Base-by-base conservation (phyloP, 2,113 vertebrate species). In the Nycticebus coucang region DNA sequence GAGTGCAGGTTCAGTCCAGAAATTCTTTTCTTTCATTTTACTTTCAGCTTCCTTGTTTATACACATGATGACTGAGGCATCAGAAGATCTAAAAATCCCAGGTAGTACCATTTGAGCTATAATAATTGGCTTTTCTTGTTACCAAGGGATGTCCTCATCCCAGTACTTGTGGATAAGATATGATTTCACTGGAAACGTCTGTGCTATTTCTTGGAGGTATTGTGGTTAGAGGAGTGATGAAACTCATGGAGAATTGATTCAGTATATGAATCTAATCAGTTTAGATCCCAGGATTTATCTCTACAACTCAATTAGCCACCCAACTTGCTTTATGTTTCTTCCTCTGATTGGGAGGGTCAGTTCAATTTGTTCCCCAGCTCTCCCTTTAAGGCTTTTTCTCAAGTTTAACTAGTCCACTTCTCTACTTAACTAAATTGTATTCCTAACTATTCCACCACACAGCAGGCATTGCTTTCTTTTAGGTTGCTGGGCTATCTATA, bases 61-160 rank as follows among this genome's bases (percentile, higher is more conserved):
- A 95, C 24, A 91, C 55, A 87, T 30, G 89, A 96, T 75, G 87
- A 92, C n/a, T 68, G 75, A 97, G 75, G 50, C 60, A 81, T 87
- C 81, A 14, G 53, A 72, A 95, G 78, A 75, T 84, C n/a, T 94
- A 55, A 71, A 96, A 96, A 93, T 81, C 2, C 26, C 84, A 35
- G 50, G 64, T 71, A 28, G 19, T 88, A 37, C 71, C 89, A 4
- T 86, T 88, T 87, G 87, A 79, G 30, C 41, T 95, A 91, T 86
- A 90, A 53, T 78, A 95, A 91, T 94, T 96, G 84, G 19, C 77
- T 68, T 94, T 93, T 24, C 14, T 90, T 86, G 5, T 41, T 66
- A 8, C 50, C 59, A 55, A 74, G 41, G 1, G 0, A 86, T 0
- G 0, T 92, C 72, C 87, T 97, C 26, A 66, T 68, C 72, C 59